Percentiles rank a stretch among this genome's conserved stretches.
These are phyloP conservation scores for Limnephilus auricula DNA, from an alignment of 2,888 invertebrate species.

Conservation along the genomic window DNA sequence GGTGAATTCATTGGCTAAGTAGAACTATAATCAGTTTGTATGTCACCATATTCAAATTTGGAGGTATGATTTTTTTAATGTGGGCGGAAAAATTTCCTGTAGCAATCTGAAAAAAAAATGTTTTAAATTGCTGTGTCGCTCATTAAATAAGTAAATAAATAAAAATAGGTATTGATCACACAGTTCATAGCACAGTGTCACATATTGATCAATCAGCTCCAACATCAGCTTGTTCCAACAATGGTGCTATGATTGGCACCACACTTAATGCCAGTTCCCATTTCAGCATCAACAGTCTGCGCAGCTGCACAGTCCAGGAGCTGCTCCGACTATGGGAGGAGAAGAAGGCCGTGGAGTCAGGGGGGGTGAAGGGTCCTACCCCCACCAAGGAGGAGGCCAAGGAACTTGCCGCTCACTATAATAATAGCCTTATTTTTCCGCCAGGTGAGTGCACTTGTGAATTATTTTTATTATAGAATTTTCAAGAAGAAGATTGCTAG, in stretches of 20 bases:
- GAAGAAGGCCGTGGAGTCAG: slow-evolving; percentile 68
- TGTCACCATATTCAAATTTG: too few relatives aligned
- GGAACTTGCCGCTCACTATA: slow-evolving; percentile 80
- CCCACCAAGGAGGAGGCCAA: slow-evolving; percentile 72
- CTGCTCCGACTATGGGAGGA: slow-evolving; percentile 78
- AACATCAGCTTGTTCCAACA: background rate
- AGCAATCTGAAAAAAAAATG: too few relatives aligned
- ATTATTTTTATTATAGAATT: slow-evolving; percentile 48
- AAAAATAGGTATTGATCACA: too few relatives aligned
- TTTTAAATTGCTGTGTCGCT: too few relatives aligned
- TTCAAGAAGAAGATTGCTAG: background rate
- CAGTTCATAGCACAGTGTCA: background rate
- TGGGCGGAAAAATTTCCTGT: too few relatives aligned
- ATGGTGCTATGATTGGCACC: background rate
- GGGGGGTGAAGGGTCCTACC: slow-evolving; percentile 69
- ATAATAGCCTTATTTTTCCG: slow-evolving; percentile 84
- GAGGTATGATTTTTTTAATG: too few relatives aligned
- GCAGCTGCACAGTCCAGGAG: slow-evolving; percentile 85
- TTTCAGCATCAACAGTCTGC: slow-evolving; percentile 89
- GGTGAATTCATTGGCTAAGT: too few relatives aligned
- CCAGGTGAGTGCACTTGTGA: slow-evolving; percentile 82
- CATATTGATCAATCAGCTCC: background rate
- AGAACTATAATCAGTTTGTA: too few relatives aligned
- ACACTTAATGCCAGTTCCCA: background rate
- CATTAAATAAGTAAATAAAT: too few relatives aligned